Percentiles rank a stretch among this genome's conserved stretches.
Evolutionary conservation across 2,888 invertebrate genomes (phyloP).

Genomic region (Electrophaes corylata): DNA sequence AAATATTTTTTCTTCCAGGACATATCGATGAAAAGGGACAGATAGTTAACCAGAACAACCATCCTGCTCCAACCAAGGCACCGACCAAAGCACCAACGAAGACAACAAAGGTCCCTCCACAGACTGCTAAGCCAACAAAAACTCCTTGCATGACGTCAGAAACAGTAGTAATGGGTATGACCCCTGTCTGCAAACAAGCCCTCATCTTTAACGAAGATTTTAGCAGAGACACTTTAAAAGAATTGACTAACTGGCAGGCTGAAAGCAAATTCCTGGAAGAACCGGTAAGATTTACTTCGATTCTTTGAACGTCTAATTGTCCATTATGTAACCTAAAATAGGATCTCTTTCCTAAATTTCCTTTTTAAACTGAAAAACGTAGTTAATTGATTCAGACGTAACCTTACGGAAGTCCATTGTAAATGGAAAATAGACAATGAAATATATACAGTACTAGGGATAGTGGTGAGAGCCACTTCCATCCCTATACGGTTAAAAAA

Average conservation of each 20-base stretch:
- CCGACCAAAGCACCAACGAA: neutral
- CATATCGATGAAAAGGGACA: neutral
- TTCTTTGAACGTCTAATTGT: neutral
- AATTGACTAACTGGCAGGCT: slow-evolving; percentile 74
- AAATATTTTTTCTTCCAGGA: too few species aligned
- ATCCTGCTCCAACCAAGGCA: neutral
- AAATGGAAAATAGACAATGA: too few species aligned
- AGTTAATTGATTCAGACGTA: too few species aligned
- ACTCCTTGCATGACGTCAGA: slow-evolving; percentile 49
- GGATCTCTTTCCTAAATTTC: too few species aligned
- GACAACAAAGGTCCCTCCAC: slow-evolving; percentile 11
- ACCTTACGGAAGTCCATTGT: too few species aligned
- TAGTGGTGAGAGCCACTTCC: too few species aligned
- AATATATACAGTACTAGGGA: too few species aligned
- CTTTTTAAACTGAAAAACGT: too few species aligned
- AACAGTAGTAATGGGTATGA: slow-evolving; percentile 56
- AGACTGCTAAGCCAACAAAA: slow-evolving; percentile 24
- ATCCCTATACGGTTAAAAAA: too few species aligned
- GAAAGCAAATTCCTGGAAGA: slow-evolving; percentile 84
- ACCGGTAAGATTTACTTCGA: slow-evolving; percentile 72
- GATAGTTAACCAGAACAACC: neutral
- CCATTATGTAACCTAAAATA: neutral
- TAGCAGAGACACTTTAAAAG: slow-evolving; percentile 52
- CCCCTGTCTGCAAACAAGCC: slow-evolving; percentile 74
- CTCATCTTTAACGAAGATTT: slow-evolving; percentile 87